These are phyloP conservation scores for Tychaedon coryphoeus DNA, from an alignment of 2,113 vertebrate species.

Conservation along the genomic window DNA sequence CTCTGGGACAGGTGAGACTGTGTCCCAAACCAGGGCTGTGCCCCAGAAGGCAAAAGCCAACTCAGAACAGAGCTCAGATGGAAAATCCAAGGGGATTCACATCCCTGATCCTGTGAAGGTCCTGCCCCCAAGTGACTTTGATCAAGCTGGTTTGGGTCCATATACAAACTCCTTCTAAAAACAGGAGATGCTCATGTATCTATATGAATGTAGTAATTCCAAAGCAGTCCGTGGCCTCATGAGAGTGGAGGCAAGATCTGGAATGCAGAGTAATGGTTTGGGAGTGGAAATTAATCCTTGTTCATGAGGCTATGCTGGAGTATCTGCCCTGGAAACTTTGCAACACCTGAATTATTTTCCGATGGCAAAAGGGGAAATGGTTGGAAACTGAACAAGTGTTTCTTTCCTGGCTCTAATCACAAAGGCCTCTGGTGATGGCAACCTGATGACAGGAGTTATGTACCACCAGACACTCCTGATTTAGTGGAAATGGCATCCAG, in stretches of 20 bases:
- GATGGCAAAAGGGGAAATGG: background rate
- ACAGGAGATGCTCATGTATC: background rate
- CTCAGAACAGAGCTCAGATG: background rate
- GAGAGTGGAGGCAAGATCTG: background rate
- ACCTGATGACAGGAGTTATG: background rate
- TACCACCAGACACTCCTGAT: background rate
- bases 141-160: background rate
- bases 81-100: background rate
- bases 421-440: background rate
- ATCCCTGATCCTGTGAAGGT: background rate
- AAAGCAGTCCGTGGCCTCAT: background rate
- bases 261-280: background rate
- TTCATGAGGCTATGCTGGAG: background rate
- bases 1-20: background rate
- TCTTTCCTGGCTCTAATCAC: background rate
- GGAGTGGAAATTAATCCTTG: background rate
- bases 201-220: background rate
- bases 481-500: background rate
- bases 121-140: background rate
- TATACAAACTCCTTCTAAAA: background rate
- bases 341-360: background rate
- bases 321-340: background rate
- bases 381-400: background rate
- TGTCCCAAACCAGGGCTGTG: background rate
- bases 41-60: background rate